phyloP scores from a whole-genome alignment of 1,140 invertebrate genomes.

The Tetraneura akinire region DNA sequence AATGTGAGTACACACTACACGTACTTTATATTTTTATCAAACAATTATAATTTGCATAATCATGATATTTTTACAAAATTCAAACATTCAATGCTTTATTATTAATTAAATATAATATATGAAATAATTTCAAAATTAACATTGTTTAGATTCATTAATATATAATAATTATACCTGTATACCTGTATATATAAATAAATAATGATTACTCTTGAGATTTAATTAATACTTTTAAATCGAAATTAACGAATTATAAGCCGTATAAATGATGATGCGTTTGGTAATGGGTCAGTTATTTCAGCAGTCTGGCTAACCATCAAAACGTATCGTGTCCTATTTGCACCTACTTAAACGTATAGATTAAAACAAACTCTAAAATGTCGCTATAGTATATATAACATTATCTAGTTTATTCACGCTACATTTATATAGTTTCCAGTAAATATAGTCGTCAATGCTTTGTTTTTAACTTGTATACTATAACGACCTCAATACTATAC shows the following conservation, averaged over 20 bases:
- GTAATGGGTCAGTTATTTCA: slow-evolving; percentile 5
- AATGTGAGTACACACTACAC: too few relatives aligned
- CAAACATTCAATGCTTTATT: too few relatives aligned
- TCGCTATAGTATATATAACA: background rate
- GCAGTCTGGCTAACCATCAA: slow-evolving; percentile 8
- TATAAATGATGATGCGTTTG: slow-evolving; percentile 1
- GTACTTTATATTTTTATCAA: too few relatives aligned
- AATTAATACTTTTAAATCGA: background rate
- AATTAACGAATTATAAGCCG: background rate
- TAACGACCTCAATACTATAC: background rate
- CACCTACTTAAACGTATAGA: background rate
- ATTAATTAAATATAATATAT: too few relatives aligned
- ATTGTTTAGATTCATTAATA: background rate
- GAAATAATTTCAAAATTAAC: too few relatives aligned
- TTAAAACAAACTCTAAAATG: background rate
- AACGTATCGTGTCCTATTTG: background rate
- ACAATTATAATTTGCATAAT: too few relatives aligned
- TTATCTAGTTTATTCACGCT: too few relatives aligned
- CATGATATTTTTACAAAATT: too few relatives aligned
- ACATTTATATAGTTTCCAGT: background rate
- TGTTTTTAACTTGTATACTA: background rate
- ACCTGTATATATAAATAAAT: too few relatives aligned
- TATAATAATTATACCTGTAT: too few relatives aligned
- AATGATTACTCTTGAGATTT: background rate
- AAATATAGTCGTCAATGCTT: background rate